Evolutionary conservation across 2,888 invertebrate genomes (phyloP).

Genomic region (Harpagoxenus sublaevis): DNA sequence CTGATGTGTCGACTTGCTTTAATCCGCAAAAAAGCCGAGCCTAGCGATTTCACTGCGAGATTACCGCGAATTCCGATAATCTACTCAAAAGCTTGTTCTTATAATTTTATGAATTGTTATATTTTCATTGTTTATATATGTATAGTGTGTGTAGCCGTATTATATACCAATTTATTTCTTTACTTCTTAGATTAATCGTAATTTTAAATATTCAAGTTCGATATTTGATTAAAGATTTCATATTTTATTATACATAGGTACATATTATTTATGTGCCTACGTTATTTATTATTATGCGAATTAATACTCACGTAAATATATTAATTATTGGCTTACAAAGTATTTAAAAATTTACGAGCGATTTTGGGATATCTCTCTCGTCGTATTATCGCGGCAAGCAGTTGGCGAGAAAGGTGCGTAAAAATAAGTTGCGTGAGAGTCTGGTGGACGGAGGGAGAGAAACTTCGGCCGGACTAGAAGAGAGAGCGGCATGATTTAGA

Average conservation of each 20-base stretch:
- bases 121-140: not conserved
- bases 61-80: slow-evolving; percentile 27
- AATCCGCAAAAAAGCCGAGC: slow-evolving; percentile 61
- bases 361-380: not conserved
- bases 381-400: slow-evolving; percentile 42
- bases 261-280: not conserved
- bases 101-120: not conserved
- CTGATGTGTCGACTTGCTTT: slow-evolving; percentile 74
- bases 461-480: slow-evolving; percentile 71
- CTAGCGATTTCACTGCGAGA: not conserved
- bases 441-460: slow-evolving; percentile 58
- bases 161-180: not conserved
- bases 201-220: not conserved
- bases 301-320: not conserved
- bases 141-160: too few relatives aligned
- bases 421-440: slow-evolving; percentile 50
- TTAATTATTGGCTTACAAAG: not conserved
- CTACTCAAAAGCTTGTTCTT: not conserved
- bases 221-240: not conserved
- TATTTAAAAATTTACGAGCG: not conserved
- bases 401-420: slow-evolving; percentile 57
- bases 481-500: slow-evolving; percentile 82
- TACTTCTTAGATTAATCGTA: not conserved
- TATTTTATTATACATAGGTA: not conserved
- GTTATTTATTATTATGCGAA: not conserved